Percentiles rank a stretch among this genome's conserved stretches.
Conservation (phyloP, 92 coral and sea anemone species). For the Ricordea florida region DNA sequence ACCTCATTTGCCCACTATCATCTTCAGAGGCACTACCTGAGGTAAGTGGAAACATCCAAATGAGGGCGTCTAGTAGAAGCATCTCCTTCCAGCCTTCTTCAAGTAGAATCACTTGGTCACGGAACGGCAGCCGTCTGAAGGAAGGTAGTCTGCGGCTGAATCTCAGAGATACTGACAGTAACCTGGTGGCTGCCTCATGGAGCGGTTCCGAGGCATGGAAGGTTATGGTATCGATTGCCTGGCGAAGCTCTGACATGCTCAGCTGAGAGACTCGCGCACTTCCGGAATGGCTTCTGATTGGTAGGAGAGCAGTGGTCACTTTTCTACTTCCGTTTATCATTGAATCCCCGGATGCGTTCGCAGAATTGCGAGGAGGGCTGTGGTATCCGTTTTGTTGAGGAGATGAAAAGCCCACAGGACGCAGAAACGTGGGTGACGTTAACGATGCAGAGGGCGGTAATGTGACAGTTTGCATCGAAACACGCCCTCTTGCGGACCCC, state of each 20-base stretch:
- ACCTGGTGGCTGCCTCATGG: constrained; percentile 77
- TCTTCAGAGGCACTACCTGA: constrained; percentile 45
- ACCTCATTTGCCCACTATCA: constrained; percentile 44
- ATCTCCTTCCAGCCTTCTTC: constrained; percentile 96
- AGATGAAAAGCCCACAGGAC: background rate
- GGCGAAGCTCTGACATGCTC: constrained; percentile 52
- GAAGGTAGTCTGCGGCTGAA: constrained; percentile 91
- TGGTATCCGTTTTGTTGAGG: constrained; percentile 24
- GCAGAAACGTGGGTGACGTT: constrained; percentile 11
- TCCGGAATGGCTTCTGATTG: constrained; percentile 8
- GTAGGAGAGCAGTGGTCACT: constrained; percentile 4
- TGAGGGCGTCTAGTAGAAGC: constrained; percentile 91
- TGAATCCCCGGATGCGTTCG: background rate
- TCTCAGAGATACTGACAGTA: constrained; percentile 75
- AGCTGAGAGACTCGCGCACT: constrained; percentile 2
- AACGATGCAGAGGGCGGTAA: background rate
- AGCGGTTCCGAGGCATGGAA: constrained; percentile 77
- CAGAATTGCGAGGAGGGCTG: background rate
- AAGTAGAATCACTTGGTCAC: constrained; percentile 93
- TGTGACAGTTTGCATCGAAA: background rate
- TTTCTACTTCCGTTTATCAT: background rate
- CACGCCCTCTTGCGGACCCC: constrained; percentile 2
- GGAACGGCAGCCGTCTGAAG: constrained; percentile 82
- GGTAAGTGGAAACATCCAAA: constrained; percentile 80
- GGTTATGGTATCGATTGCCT: constrained; percentile 73